Conservation (phyloP, 2,797 vertebrate genomes). For the Epinephelus awoara region DNA sequence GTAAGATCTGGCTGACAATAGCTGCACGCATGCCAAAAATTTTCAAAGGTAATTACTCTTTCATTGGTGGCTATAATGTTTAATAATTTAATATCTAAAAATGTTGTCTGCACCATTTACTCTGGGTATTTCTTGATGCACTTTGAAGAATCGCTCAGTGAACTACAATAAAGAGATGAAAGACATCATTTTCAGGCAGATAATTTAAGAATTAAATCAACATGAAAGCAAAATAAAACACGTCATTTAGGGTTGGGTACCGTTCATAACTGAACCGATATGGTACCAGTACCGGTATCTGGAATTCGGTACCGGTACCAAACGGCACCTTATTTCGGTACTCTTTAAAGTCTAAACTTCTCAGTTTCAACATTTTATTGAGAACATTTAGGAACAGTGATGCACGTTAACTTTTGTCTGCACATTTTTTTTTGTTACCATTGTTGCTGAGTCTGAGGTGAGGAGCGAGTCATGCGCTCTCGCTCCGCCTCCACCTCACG, state of each 20-base stretch:
- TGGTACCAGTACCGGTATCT: too few species aligned
- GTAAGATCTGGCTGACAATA: constrained; percentile 17
- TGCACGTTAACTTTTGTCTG: too few species aligned
- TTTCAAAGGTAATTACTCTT: constrained; percentile 28
- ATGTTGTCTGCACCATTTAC: constrained; percentile 35
- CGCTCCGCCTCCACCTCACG: too few species aligned
- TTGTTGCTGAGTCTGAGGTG: too few species aligned
- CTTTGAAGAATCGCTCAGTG: constrained; percentile 28
- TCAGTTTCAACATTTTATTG: too few species aligned
- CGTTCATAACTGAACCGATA: too few species aligned
- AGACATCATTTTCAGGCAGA: constrained; percentile 5
- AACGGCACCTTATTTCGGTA: too few species aligned
- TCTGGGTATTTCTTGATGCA: constrained; percentile 21
- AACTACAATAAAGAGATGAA: constrained; percentile 28
- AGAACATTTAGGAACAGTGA: too few species aligned
- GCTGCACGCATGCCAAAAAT: constrained; percentile 19
- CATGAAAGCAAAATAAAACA: constrained; percentile 32
- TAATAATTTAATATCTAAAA: constrained; percentile 30
- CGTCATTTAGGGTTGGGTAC: neutral
- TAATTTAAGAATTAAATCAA: constrained; percentile 24
- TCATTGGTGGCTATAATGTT: constrained; percentile 31
- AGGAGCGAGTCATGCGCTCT: too few species aligned
- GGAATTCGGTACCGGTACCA: too few species aligned
- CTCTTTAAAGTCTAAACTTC: too few species aligned
- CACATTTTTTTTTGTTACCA: too few species aligned